Conservation (phyloP, 2,797 vertebrate species). For the Cyprinodon diabolis region DNA sequence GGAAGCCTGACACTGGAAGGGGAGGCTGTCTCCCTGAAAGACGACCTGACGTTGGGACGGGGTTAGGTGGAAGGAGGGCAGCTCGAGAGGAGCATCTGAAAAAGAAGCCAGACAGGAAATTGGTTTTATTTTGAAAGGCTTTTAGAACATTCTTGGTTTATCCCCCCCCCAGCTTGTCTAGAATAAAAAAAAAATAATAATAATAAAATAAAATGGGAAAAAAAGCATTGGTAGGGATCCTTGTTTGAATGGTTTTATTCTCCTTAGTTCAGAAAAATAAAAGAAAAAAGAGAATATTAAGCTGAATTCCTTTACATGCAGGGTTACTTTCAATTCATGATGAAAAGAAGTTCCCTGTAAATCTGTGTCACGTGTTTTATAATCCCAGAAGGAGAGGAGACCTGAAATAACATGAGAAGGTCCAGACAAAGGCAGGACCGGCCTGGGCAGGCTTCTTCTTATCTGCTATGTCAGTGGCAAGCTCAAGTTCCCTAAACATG, state of each 20-base stretch:
- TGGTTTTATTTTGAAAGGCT: background rate
- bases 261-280: background rate
- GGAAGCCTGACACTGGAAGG: conserved; percentile 96
- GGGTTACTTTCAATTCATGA: conserved; percentile 45
- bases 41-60: conserved; percentile 96
- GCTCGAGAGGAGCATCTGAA: conserved; percentile 91
- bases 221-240: background rate
- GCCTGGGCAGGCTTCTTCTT: conserved; percentile 54
- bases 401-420: conserved; percentile 68
- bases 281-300: conserved; percentile 1
- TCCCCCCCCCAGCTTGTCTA: background rate
- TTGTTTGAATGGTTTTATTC: background rate
- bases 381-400: conserved; percentile 59
- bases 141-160: no score
- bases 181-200: background rate
- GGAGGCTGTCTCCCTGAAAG: conserved; percentile 96
- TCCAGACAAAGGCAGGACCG: conserved; percentile 67
- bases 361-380: conserved; percentile 57
- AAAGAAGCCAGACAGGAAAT: conserved; percentile 6
- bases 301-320: conserved; percentile 24
- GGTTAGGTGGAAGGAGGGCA: conserved; percentile 96
- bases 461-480: conserved; percentile 69
- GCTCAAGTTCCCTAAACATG: conserved; percentile 52
- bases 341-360: conserved; percentile 34
- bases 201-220: no score